Evolutionary conservation across 2,888 invertebrate genomes (phyloP), one percentile per base, ranked within the genome.

Genomic region (Pristionchus entomophagus): DNA sequence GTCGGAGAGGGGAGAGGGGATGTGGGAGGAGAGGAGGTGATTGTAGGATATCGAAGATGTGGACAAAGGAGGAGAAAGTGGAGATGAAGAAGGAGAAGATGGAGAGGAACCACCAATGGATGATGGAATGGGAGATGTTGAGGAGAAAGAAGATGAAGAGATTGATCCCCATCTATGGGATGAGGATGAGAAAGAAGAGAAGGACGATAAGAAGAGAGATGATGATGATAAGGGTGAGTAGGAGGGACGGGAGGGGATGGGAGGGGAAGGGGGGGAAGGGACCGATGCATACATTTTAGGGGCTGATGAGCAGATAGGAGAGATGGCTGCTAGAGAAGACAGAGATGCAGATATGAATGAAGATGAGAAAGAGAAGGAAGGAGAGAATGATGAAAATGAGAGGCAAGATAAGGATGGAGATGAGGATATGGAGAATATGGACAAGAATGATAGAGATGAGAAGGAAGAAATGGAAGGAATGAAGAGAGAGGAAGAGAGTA

Each of bases 161-260:
- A 95, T 96, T 3, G 97, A 98, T 89, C 97, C 98, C 93, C 96
- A 98, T 95, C 97, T 99, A 97, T 99, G 98, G 35, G 97, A 99
- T 86, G 96, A 97, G 0, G 97, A 96, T 88, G 96, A 96, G 26
- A 91, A 93, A 45, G 92, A 93, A 38, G 86, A 89, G 29, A 86
- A 83, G 26, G 78, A 26, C 88, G 80, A 89, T 2, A 87, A 90
- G n/a, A 86, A 95, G 41, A 95, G 96, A 89, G 94, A 95, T 88
- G 88, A 93, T 26, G 92, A 92, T 41, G 87, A 92, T 29, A 95
- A 95, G 82, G 95, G 95, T 65, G 88, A 88, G 29, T 12, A 38
- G n/a, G 0, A 38, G 29, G 10, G 22, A 51, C 29, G 32, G 6
- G 77, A 41, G 29, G 38, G 45, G 6, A 77, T 29, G 32, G 45